Evolutionary conservation across 2,797 vertebrate species (phyloP), one percentile per base, ranked within the genome.

Genomic region (Acrossocheilus wenchowensis): DNA sequence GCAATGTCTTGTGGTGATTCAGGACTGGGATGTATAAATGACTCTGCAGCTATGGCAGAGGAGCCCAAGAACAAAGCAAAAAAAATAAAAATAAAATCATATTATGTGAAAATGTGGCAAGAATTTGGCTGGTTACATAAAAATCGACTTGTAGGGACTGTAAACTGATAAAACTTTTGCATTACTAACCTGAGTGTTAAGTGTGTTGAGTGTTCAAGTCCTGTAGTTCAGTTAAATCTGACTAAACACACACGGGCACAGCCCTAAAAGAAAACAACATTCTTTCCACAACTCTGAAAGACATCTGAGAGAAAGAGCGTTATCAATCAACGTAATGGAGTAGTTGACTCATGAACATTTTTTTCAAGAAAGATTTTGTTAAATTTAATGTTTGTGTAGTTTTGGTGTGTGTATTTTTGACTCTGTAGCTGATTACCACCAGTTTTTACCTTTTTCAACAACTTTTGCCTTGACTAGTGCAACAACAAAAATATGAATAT

Each of bases 231-330:
- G 17, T 34, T 26, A 62, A 60, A 60, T 57, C 54, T 26, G 19
- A 79, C 77, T 73, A 45, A 73, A 77, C 73, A 75, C 72, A 50
- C 72, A 50, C n/a, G 4, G 41, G 23, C 71, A 73, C 71, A 60
- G 52, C 52, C 75, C 75, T 78, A 23, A 78, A 60, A n/a, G 75
- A 78, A 78, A 78, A 60, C 50, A 41, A 57, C 75, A 60, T 78
- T 78, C 75, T 78, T 78, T 60, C 75, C 75, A 60, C 11, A 39
- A 54, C 36, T 41, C 21, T 41, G 21, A 78, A 78, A 57, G 3
- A 57, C 34, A 5, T 57, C 74, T 39, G 52, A 60, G 34, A 78
- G 34, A n/a, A 26, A 2, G 6, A 60, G 52, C 3, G 36, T n/a
- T n/a, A 78, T 78, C 75, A n/a, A 9, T 78, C 75, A 60, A 14